Evolutionary conservation across 2,113 vertebrate genomes (phyloP).

Genomic region (Ondatra zibethicus): DNA sequence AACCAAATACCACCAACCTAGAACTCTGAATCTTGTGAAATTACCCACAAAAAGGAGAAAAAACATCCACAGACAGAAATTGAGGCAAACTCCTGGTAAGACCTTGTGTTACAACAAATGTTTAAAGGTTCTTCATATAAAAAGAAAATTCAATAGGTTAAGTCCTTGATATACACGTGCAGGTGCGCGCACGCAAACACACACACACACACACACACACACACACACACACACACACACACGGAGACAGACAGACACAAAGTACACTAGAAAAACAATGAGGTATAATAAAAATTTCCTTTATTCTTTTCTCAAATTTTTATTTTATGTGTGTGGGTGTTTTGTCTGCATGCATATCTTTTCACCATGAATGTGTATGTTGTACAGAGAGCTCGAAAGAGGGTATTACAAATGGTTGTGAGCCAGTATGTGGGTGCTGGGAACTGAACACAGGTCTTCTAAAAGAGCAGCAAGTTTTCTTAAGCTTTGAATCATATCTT

Average conservation of each 20-base stretch:
- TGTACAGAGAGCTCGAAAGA: neutral
- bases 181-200: neutral
- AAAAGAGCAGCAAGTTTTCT: neutral
- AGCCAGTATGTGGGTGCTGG: neutral
- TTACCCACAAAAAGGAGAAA: neutral
- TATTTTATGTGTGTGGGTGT: neutral
- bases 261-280: neutral
- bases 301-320: neutral
- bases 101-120: neutral
- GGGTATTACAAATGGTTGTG: neutral
- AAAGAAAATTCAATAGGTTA: neutral
- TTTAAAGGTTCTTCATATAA: neutral
- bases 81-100: neutral
- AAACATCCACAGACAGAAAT: neutral
- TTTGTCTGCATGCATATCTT: neutral
- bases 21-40: neutral
- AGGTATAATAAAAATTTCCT: neutral
- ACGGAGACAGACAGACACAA: neutral
- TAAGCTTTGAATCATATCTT: neutral
- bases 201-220: neutral
- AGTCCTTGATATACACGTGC: neutral
- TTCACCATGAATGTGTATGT: neutral
- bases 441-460: neutral
- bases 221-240: neutral
- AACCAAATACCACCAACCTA: neutral